Evolutionary conservation across 2,888 invertebrate species (phyloP), one percentile per base, ranked within the genome.

Genomic region (Chirona hameri): DNA sequence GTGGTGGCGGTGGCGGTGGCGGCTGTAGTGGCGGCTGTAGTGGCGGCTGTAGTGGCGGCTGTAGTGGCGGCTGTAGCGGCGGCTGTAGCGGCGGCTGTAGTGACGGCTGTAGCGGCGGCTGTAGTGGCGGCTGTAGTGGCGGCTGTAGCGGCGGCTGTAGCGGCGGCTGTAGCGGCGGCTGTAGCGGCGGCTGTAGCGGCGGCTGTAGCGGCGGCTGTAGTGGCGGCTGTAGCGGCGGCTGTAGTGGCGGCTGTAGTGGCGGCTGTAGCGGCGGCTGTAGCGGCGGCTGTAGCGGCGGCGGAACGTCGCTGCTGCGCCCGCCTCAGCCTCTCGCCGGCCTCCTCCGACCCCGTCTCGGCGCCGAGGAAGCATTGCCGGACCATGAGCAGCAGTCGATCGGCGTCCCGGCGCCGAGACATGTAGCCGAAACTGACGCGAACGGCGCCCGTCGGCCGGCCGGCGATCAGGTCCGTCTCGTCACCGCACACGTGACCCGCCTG

Each of bases 351-450:
- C 10, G 81, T 79, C 81, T 84, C 81, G 86, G 83, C 83, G 86
- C 85, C 82, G 29, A 86, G 57, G 87, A 97, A 97, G 87, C 94
- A 95, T 82, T 91, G 90, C 81, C 90, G 90, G 82, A 98, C 91
- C 92, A 97, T 94, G 80, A 89, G 85, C 15, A 97, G 87, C 31
- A 97, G 89, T 85, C 88, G 90, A 83, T 94, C 91, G 0, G 93
- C 93, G 87, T 98, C 94, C 82, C 91, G 87, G 83, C 90, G 89
- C 0, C 92, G 92, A 18, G 96, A 96, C 92, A 94, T 95, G 86
- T 95, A 96, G 29, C 98, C 98, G 87, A 98, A 96, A 0, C 98
- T 98, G 7, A 94, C 91, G 86, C 99, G 90, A 21, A 98, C 91
- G 1, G 97, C 95, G 15, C 99, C 99, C 0, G 98, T 97, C 0